phyloP scores from a whole-genome alignment of 2,113 vertebrate genomes.

The Dicerorhinus sumatrensis region DNA sequence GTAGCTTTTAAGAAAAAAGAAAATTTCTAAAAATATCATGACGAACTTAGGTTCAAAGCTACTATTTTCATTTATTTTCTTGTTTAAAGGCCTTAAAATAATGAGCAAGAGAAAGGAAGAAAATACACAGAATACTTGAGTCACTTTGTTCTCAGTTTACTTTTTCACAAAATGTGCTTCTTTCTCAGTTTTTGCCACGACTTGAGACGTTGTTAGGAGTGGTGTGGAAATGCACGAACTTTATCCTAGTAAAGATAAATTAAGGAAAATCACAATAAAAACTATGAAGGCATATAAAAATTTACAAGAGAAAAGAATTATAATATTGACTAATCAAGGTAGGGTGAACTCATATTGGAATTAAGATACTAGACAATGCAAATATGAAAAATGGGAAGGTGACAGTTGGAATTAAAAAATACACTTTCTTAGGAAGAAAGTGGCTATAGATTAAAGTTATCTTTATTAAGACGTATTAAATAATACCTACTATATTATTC shows the following conservation, averaged over 20 bases:
- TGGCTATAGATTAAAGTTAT: neutral
- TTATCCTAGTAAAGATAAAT: neutral
- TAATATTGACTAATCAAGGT: neutral
- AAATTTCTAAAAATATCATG: neutral
- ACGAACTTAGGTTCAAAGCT: neutral
- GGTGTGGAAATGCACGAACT: neutral
- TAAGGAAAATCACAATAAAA: constrained; percentile 35
- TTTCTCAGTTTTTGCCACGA: neutral
- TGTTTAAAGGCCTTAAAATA: neutral
- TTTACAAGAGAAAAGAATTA: neutral
- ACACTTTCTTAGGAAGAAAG: neutral
- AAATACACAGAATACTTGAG: neutral
- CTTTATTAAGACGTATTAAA: constrained; percentile 35
- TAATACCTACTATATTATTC: neutral
- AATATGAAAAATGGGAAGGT: neutral
- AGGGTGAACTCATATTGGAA: neutral
- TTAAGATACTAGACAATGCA: neutral
- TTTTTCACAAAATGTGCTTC: neutral
- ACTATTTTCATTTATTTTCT: constrained; percentile 16
- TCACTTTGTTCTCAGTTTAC: constrained; percentile 20
- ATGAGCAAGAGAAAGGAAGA: neutral
- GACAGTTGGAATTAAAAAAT: neutral
- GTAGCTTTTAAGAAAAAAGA: constrained; percentile 6
- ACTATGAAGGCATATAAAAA: neutral
- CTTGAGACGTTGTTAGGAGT: neutral